These are phyloP conservation scores for Rhyzopertha dominica DNA, from an alignment of 1,140 invertebrate genomes.

Conservation along the genomic window DNA sequence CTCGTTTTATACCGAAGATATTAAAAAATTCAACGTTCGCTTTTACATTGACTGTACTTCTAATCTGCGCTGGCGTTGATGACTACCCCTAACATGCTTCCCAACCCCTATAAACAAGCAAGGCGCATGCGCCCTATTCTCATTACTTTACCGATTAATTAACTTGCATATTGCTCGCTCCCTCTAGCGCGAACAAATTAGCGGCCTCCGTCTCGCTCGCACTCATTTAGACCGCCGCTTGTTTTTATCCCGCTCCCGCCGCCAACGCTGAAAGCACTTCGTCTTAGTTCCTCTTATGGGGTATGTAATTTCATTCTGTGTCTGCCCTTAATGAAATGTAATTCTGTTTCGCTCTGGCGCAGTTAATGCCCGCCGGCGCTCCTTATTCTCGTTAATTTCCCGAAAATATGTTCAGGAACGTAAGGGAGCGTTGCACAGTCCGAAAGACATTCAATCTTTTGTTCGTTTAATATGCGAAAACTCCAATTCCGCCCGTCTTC, in stretches of 20 bases:
- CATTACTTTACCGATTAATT: constrained; percentile 48
- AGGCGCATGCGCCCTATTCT: constrained; percentile 42
- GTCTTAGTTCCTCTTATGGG: constrained; percentile 40
- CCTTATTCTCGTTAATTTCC: too few species aligned
- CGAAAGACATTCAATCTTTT: too few species aligned
- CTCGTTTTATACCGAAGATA: constrained; percentile 13
- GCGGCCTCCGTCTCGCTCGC: constrained; percentile 28
- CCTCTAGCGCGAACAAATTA: constrained; percentile 43
- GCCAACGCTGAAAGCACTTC: constrained; percentile 19
- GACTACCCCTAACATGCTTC: constrained; percentile 27
- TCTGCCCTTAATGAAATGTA: constrained; percentile 45
- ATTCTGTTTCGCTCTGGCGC: constrained; percentile 31
- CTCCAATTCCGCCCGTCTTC: constrained; percentile 10
- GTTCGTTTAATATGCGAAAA: too few species aligned
- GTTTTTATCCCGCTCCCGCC: too few species aligned
- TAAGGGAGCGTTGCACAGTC: too few species aligned
- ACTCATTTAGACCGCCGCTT: too few species aligned
- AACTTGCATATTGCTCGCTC: constrained; percentile 47
- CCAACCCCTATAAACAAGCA: constrained; percentile 21
- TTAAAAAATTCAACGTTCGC: constrained; percentile 19
- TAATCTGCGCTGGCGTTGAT: constrained; percentile 44
- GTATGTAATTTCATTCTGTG: constrained; percentile 47
- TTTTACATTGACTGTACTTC: constrained; percentile 31
- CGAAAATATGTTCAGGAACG: too few species aligned
- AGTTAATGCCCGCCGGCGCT: constrained; percentile 25